Conservation (phyloP, 2,888 invertebrate species). For the Helicoverpa assulta region DNA sequence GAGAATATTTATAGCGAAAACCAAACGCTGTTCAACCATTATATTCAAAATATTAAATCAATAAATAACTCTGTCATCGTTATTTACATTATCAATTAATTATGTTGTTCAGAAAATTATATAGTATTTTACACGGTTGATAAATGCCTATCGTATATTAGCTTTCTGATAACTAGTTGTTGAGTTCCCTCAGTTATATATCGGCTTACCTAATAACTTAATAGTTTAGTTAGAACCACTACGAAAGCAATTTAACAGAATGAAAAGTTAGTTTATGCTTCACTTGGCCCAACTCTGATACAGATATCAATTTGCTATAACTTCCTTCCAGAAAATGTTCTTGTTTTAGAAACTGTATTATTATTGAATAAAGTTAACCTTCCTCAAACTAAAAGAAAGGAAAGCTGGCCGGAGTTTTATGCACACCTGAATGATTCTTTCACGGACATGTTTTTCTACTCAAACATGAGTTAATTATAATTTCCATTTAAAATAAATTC, state of each 20-base stretch:
- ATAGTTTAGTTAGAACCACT: conserved; percentile 47
- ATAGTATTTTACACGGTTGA: conserved; percentile 25
- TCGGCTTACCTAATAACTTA: conserved; percentile 52
- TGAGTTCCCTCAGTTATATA: conserved; percentile 40
- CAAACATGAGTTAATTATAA: too few relatives aligned
- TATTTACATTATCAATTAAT: conserved; percentile 32
- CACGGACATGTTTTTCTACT: too few relatives aligned
- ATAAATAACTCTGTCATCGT: conserved; percentile 33
- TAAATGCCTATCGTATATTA: conserved; percentile 48
- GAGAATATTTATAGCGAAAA: conserved; percentile 16
- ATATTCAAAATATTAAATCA: conserved; percentile 26
- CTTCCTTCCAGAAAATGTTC: conserved; percentile 1
- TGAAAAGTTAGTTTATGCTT: conserved; percentile 56
- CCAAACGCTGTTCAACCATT: conserved; percentile 3
- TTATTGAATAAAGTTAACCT: not conserved
- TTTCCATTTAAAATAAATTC: not conserved
- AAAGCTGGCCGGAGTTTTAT: not conserved
- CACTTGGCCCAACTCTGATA: conserved; percentile 29
- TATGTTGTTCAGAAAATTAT: conserved; percentile 29
- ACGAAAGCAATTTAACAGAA: conserved; percentile 53
- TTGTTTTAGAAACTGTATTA: not conserved
- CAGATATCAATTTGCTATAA: conserved; percentile 30
- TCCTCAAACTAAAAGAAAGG: too few relatives aligned
- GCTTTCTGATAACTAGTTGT: conserved; percentile 43
- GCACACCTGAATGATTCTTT: too few relatives aligned